These are phyloP conservation scores for Darevskia mixta DNA, from an alignment of 2,797 vertebrate species.

Conservation along the genomic window DNA sequence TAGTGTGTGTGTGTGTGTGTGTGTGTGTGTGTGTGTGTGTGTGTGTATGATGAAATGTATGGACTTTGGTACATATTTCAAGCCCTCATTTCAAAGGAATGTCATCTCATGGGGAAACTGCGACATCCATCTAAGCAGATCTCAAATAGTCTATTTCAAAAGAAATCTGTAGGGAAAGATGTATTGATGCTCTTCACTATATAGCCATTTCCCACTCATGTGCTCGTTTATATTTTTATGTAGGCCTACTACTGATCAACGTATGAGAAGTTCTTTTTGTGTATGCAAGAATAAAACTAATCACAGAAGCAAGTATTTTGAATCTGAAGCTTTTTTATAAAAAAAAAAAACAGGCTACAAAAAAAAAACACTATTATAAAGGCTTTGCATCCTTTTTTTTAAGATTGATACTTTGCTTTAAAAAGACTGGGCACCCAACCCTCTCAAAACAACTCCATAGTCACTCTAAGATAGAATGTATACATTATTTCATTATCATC, in stretches of 20 bases:
- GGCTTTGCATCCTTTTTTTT: background rate
- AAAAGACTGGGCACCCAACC: background rate
- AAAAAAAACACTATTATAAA: background rate
- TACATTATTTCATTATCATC: conserved; percentile 21
- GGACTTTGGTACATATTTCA: background rate
- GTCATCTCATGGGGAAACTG: background rate
- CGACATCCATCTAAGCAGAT: background rate
- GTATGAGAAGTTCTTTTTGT: background rate
- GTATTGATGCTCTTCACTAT: background rate
- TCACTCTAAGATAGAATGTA: background rate
- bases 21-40: too few relatives aligned
- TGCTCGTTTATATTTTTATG: background rate
- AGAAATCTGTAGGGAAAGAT: background rate
- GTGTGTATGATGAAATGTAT: background rate
- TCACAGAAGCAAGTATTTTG: background rate
- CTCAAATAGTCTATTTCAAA: background rate
- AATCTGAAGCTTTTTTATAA: background rate
- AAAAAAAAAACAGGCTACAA: background rate
- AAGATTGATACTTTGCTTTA: background rate
- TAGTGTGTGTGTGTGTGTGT: background rate
- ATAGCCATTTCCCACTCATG: background rate
- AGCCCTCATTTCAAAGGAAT: background rate
- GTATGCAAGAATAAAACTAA: background rate
- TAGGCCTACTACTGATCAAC: background rate
- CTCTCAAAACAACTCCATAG: background rate